A percentile compares a stretch with the other conserved stretches of the same genome.
These are phyloP conservation scores for Planococcus citri DNA, from an alignment of 1,140 invertebrate genomes.

Conservation along the genomic window DNA sequence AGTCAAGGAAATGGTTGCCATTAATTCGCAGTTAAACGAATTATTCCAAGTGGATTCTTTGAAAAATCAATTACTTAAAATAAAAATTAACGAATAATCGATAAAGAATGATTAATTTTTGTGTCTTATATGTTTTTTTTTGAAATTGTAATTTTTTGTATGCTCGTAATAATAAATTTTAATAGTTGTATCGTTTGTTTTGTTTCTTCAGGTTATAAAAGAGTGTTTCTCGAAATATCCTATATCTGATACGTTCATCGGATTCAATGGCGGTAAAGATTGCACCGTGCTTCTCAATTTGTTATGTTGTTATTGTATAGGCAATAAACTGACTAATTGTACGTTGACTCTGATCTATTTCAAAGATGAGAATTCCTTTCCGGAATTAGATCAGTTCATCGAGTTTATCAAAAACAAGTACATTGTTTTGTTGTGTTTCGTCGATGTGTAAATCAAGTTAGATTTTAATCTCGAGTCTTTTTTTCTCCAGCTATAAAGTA, in stretches of 20 bases:
- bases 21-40: background rate
- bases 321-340: constrained; percentile 31
- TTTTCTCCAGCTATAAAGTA: constrained; percentile 48
- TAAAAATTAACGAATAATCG: no score
- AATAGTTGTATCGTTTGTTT: background rate
- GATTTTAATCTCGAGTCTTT: background rate
- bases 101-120: no score
- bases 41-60: no score
- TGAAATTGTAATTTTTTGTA: no score
- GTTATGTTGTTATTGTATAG: constrained; percentile 46
- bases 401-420: constrained; percentile 45
- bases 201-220: constrained; percentile 30
- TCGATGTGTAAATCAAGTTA: no score
- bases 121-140: no score
- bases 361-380: constrained; percentile 58
- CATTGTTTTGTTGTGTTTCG: no score
- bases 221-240: constrained; percentile 40
- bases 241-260: constrained; percentile 62
- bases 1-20: background rate
- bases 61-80: no score
- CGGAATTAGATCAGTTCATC: constrained; percentile 77
- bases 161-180: no score
- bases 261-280: constrained; percentile 97
- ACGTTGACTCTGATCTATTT: constrained; percentile 52
- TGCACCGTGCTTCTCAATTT: constrained; percentile 83